A percentile compares a stretch with the other conserved stretches of the same genome.
These are phyloP conservation scores for Ciconia maguari DNA, from an alignment of 2,113 vertebrate species.

Conservation along the genomic window DNA sequence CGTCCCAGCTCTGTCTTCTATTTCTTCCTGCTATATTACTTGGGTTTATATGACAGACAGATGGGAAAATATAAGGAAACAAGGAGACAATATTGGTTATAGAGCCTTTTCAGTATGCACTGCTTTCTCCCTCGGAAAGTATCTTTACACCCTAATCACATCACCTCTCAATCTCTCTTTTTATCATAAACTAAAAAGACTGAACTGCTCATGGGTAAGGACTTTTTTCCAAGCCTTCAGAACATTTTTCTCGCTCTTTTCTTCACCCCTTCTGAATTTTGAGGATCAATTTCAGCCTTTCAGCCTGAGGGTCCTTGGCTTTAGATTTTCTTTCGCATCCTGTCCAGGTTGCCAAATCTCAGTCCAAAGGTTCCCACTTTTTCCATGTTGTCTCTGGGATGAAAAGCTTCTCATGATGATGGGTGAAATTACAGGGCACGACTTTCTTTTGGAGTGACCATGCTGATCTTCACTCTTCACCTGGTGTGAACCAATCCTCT, in stretches of 20 bases:
- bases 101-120: not conserved
- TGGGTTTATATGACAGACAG: not conserved
- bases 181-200: not conserved
- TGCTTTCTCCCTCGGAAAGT: not conserved
- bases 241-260: not conserved
- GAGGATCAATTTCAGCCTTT: not conserved
- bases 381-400: not conserved
- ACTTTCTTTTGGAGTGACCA: fast-evolving
- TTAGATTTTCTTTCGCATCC: not conserved
- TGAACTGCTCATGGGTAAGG: not conserved
- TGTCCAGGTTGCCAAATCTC: not conserved
- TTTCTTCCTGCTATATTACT: not conserved
- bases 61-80: not conserved
- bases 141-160: not conserved
- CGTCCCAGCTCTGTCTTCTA: not conserved
- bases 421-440: not conserved
- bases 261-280: not conserved
- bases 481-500: not conserved
- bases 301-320: not conserved
- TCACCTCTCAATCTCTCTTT: not conserved
- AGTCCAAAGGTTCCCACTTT: not conserved
- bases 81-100: not conserved
- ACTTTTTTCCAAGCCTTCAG: not conserved
- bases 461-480: not conserved
- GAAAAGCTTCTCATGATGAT: not conserved